Evolutionary conservation across 2,113 vertebrate genomes (phyloP).

Genomic region (Gopherus evgoodei): DNA sequence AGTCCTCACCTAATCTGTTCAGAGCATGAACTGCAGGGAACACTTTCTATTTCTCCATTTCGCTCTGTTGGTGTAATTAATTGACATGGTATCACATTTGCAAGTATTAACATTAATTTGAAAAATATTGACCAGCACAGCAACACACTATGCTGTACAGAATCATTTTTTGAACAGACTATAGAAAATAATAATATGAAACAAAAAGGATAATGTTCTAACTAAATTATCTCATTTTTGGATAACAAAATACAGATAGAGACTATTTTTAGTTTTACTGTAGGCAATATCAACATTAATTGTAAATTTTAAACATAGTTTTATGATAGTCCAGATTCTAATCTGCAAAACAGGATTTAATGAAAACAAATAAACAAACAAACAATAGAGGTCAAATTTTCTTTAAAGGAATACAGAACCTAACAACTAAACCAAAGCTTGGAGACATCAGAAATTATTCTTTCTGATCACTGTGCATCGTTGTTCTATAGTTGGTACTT

Average conservation of each 20-base stretch:
- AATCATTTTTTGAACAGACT: background rate
- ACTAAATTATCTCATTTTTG: background rate
- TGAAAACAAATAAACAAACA: background rate
- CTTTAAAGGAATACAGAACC: background rate
- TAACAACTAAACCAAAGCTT: background rate
- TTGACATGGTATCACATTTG: background rate
- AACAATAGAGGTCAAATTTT: background rate
- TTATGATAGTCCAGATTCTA: background rate
- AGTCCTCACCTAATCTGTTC: background rate
- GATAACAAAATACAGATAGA: background rate
- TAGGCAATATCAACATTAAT: background rate
- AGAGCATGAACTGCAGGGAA: background rate
- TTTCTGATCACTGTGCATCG: background rate
- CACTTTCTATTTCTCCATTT: background rate
- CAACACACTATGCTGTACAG: background rate
- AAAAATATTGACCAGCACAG: background rate
- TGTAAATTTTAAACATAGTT: background rate
- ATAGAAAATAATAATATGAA: background rate
- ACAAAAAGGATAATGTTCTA: background rate
- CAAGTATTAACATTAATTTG: background rate
- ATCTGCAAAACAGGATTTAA: conserved; percentile 29
- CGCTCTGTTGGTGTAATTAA: background rate
- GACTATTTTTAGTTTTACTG: background rate
- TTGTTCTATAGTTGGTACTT: background rate
- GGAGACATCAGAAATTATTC: background rate